Conservation (phyloP, 2,888 invertebrate species). For the Cosmopolites sordidus region DNA sequence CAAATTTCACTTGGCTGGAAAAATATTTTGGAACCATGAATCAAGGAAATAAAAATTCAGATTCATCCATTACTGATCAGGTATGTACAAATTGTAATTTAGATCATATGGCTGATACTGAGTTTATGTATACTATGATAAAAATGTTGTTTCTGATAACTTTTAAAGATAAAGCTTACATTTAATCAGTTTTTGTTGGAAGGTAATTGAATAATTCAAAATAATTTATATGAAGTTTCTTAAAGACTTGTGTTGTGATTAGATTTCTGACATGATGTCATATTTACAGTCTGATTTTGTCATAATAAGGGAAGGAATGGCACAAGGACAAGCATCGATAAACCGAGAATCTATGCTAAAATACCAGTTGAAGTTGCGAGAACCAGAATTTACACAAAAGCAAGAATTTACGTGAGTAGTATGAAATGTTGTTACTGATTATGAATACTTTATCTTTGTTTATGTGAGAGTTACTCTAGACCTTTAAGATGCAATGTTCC, state of each 20-base stretch:
- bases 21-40: conserved; percentile 53
- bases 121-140: too few relatives aligned
- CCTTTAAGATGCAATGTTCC: too few relatives aligned
- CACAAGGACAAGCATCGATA: conserved; percentile 51
- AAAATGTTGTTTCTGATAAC: too few relatives aligned
- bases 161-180: too few relatives aligned
- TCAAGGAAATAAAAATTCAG: conserved; percentile 38
- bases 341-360: conserved; percentile 71
- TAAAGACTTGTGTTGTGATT: not conserved
- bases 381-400: conserved; percentile 65
- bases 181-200: too few relatives aligned
- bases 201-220: too few relatives aligned
- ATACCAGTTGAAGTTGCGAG: conserved; percentile 71
- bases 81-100: conserved; percentile 31
- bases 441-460: conserved; percentile 5
- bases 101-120: too few relatives aligned
- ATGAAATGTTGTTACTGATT: conserved; percentile 2
- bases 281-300: conserved; percentile 51
- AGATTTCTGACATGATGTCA: conserved; percentile 1
- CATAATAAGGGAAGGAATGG: conserved; percentile 56
- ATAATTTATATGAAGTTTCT: too few relatives aligned
- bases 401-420: conserved; percentile 59
- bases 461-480: too few relatives aligned
- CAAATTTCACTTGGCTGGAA: conserved; percentile 57
- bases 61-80: conserved; percentile 37